A percentile compares a stretch with the other conserved stretches of the same genome.
These are phyloP conservation scores for Hydropsyche tenuis DNA, from an alignment of 1,140 invertebrate species.

Conservation along the genomic window DNA sequence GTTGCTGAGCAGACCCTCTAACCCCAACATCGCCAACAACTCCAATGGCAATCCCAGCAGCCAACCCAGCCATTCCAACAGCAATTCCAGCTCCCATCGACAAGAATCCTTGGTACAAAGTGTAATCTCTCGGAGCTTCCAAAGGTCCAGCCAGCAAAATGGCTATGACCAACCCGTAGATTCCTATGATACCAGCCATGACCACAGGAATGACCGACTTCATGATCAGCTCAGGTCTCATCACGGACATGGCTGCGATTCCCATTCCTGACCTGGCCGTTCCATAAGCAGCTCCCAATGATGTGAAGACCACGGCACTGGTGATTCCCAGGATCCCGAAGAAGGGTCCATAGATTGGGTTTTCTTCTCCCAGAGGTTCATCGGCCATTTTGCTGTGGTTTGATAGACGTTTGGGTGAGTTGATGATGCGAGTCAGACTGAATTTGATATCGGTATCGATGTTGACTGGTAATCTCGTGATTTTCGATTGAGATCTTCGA, in stretches of 20 bases:
- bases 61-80: conserved; percentile 96
- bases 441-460: background rate
- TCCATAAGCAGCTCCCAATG: conserved; percentile 98
- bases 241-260: conserved; percentile 99
- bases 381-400: background rate
- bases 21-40: conserved; percentile 99
- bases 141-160: conserved; percentile 93
- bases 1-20: conserved; percentile 97
- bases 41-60: conserved; percentile 98
- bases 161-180: conserved; percentile 98
- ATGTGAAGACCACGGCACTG: conserved; percentile 95
- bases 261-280: conserved; percentile 99
- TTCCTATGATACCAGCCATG: conserved; percentile 99
- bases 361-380: conserved; percentile 52
- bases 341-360: conserved; percentile 90
- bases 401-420: background rate
- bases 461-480: background rate
- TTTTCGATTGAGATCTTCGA: no score
- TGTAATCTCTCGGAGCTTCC: conserved; percentile 69
- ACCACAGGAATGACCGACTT: conserved; percentile 99
- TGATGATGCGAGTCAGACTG: background rate
- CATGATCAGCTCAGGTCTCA: conserved; percentile 99
- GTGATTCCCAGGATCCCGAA: conserved; percentile 99
- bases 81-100: conserved; percentile 96
- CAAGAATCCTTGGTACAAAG: conserved; percentile 91